Evolutionary conservation across 2,113 vertebrate genomes (phyloP).

Genomic region (Ariopsis seemanni): DNA sequence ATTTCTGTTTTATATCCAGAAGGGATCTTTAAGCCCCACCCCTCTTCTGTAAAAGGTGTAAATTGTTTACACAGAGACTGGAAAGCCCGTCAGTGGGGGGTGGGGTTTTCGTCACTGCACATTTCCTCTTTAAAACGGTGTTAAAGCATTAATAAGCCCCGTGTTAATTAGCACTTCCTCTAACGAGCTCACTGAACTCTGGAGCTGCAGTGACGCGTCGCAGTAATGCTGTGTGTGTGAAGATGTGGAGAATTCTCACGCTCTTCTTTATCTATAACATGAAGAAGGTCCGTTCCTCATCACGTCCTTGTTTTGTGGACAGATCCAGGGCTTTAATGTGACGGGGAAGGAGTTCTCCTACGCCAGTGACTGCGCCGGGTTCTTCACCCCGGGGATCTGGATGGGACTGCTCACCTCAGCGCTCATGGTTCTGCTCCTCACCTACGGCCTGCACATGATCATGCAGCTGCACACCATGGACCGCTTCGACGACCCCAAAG

Average conservation of each 20-base stretch:
- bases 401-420: constrained; percentile 87
- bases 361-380: constrained; percentile 83
- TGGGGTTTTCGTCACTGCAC: too few relatives aligned
- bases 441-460: constrained; percentile 91
- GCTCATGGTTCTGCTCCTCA: constrained; percentile 86
- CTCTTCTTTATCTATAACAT: background rate
- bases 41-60: background rate
- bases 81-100: too few relatives aligned
- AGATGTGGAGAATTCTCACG: background rate
- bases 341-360: constrained; percentile 79
- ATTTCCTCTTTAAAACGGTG: too few relatives aligned
- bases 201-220: too few relatives aligned
- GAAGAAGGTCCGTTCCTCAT: background rate
- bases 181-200: background rate
- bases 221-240: background rate
- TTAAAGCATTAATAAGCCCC: too few relatives aligned
- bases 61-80: too few relatives aligned
- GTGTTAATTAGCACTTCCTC: background rate
- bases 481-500: constrained; percentile 82
- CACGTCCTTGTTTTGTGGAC: background rate
- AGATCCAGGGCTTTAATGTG: constrained; percentile 92
- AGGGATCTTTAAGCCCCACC: background rate
- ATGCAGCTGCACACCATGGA: constrained; percentile 88
- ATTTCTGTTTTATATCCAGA: background rate
- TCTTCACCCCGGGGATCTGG: constrained; percentile 86